phyloP scores from a whole-genome alignment of 2,797 vertebrate genomes.

The Pangasius djambal region DNA sequence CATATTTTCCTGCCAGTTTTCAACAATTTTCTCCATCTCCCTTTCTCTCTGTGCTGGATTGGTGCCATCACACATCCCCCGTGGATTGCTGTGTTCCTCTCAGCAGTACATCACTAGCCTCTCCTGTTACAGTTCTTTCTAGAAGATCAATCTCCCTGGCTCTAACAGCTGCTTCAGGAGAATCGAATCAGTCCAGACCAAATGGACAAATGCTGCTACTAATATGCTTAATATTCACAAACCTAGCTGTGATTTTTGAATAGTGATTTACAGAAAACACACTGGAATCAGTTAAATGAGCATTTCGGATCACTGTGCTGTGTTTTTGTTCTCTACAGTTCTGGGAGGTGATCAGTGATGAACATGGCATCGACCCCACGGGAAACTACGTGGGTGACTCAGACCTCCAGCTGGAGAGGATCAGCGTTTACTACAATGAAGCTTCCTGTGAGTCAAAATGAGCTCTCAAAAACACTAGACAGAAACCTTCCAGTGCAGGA shows the following conservation, averaged over 20 bases:
- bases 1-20: not conserved
- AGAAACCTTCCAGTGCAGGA: not conserved
- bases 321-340: conserved; percentile 41
- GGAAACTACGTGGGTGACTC: conserved; percentile 55
- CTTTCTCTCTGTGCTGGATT: not conserved
- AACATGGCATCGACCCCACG: conserved; percentile 53
- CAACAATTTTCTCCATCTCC: not conserved
- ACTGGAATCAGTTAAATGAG: not conserved
- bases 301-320: not conserved
- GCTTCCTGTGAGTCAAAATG: conserved; percentile 49
- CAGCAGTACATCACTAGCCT: conserved; percentile 9
- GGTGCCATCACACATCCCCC: not conserved
- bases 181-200: not conserved
- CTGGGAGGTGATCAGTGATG: conserved; percentile 55
- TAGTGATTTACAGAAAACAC: not conserved
- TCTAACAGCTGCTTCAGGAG: not conserved
- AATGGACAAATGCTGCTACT: not conserved
- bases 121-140: conserved; percentile 17
- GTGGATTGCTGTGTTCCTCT: conserved; percentile 21
- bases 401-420: conserved; percentile 50
- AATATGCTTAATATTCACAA: not conserved
- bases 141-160: conserved; percentile 33
- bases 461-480: not conserved
- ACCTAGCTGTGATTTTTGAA: not conserved
- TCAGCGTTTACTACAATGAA: conserved; percentile 56